These are phyloP conservation scores for Acestrorhynchus altus DNA, from an alignment of 2,797 vertebrate genomes.

Conservation along the genomic window DNA sequence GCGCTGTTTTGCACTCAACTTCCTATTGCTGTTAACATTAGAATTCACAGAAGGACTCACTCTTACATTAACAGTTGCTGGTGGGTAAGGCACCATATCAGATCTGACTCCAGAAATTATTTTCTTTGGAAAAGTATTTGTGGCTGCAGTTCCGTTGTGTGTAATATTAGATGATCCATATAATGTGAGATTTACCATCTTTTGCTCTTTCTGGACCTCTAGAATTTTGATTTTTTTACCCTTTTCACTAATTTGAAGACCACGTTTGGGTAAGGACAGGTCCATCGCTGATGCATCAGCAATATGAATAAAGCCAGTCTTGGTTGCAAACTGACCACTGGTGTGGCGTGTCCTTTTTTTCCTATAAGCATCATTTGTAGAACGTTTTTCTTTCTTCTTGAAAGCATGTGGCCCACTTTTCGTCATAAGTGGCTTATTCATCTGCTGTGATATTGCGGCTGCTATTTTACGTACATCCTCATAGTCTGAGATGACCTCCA, in stretches of 20 bases:
- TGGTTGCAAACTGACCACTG: background rate
- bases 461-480: conserved; percentile 27
- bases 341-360: background rate
- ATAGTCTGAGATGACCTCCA: background rate
- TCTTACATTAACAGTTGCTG: conserved; percentile 36
- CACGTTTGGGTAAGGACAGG: background rate
- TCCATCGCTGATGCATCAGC: background rate
- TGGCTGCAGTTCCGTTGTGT: background rate
- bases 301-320: too few relatives aligned
- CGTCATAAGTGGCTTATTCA: background rate
- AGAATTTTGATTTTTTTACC: background rate
- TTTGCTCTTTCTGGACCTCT: background rate
- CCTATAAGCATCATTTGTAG: background rate
- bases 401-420: background rate
- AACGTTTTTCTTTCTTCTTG: background rate
- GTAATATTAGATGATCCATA: conserved; percentile 34
- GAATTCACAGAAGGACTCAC: conserved; percentile 8
- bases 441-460: background rate
- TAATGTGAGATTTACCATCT: conserved; percentile 25
- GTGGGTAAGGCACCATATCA: conserved; percentile 4
- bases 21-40: background rate
- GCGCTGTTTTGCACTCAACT: conserved; percentile 14
- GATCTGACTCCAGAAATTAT: background rate
- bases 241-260: background rate
- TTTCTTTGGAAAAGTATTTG: background rate